Percentiles rank a stretch among this genome's conserved stretches.
These are phyloP conservation scores for Poeciliopsis occidentalis DNA, from an alignment of 2,113 vertebrate species.

Conservation along the genomic window DNA sequence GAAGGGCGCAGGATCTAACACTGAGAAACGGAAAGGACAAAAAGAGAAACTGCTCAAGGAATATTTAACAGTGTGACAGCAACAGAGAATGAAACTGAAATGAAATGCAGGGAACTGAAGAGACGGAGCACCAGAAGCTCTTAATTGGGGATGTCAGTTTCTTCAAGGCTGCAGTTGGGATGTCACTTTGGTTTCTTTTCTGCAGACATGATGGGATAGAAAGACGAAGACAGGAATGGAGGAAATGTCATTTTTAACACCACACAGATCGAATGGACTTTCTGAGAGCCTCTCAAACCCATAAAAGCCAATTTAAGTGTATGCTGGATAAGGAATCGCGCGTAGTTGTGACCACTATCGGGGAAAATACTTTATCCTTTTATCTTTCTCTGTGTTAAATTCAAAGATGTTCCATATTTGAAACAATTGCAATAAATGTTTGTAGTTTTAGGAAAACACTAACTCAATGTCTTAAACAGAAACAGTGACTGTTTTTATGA, in stretches of 20 bases:
- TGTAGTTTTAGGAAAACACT: neutral
- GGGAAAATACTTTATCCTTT: neutral
- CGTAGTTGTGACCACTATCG: neutral
- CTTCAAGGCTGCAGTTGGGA: slow-evolving; percentile 25
- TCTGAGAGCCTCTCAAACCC: slow-evolving; percentile 15
- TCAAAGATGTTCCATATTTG: neutral
- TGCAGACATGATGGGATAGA: slow-evolving; percentile 26
- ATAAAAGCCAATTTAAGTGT: slow-evolving; percentile 27
- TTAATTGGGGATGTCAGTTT: slow-evolving; percentile 58
- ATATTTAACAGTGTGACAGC: slow-evolving; percentile 10
- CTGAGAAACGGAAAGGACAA: slow-evolving; percentile 28
- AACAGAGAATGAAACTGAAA: slow-evolving; percentile 21
- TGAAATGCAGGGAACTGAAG: neutral
- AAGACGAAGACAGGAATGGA: slow-evolving; percentile 11
- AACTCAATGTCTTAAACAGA: neutral
- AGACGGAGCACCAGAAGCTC: slow-evolving; percentile 31
- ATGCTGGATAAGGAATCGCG: slow-evolving; percentile 2
- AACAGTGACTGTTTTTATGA: neutral
- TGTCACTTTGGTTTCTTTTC: slow-evolving; percentile 30
- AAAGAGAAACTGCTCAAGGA: slow-evolving; percentile 8
- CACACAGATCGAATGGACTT: slow-evolving; percentile 26
- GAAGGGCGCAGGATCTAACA: slow-evolving; percentile 13
- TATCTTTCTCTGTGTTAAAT: neutral
- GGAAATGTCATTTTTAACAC: slow-evolving; percentile 57
- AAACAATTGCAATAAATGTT: neutral